phyloP scores from a whole-genome alignment of 2,888 invertebrate genomes.

The Axea sp. region DNA sequence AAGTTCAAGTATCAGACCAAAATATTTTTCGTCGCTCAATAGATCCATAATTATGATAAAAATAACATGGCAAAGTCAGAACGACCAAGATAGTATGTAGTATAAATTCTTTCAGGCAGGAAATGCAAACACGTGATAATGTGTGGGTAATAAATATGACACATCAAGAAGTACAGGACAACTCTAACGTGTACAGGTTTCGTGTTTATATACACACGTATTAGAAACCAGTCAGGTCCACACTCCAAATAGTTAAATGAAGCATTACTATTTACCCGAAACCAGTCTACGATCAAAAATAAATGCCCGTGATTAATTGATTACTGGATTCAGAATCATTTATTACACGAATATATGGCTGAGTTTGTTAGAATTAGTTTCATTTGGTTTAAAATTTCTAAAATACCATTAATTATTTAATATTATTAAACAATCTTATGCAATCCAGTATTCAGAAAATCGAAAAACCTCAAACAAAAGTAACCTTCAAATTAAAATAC shows the following conservation, averaged over 20 bases:
- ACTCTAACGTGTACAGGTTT: slow-evolving; percentile 11
- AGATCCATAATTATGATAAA: no score
- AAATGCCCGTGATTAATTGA: slow-evolving; percentile 4
- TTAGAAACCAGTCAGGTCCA: slow-evolving; percentile 71
- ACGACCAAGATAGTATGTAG: no score
- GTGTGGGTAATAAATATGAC: slow-evolving; percentile 14
- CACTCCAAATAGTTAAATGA: slow-evolving; percentile 63
- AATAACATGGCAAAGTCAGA: no score
- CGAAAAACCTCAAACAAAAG: background rate
- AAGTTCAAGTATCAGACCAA: slow-evolving; percentile 9
- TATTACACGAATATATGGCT: no score
- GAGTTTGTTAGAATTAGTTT: no score
- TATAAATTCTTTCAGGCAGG: slow-evolving; percentile 9
- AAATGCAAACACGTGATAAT: slow-evolving; percentile 13
- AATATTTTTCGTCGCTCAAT: slow-evolving; percentile 20
- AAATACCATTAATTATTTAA: no score
- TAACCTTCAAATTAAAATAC: background rate
- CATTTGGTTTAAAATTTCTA: no score
- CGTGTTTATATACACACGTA: slow-evolving; percentile 37
- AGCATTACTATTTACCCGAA: slow-evolving; percentile 63
- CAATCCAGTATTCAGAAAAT: slow-evolving; percentile 3
- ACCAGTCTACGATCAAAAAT: slow-evolving; percentile 56
- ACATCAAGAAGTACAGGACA: slow-evolving; percentile 13
- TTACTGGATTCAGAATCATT: slow-evolving; percentile 1
- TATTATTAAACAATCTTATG: background rate